A percentile compares a stretch with the other conserved stretches of the same genome.
Conservation (phyloP, 2,113 vertebrate genomes). For the Dromas ardeola region DNA sequence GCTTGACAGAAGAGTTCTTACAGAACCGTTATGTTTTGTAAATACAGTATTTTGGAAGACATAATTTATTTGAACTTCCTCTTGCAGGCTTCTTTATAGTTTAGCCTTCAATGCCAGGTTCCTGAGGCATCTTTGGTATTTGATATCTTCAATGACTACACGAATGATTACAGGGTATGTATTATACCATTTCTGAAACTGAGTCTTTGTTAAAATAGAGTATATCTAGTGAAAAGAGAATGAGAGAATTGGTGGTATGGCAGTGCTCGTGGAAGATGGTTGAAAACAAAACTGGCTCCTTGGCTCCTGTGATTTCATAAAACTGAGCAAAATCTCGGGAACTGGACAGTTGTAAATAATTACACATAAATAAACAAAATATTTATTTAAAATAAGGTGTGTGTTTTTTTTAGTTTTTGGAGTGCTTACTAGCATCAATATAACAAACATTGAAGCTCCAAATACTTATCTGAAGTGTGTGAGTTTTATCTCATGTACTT, state of each 20-base stretch:
- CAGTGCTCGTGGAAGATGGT: not conserved
- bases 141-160: conserved; percentile 97
- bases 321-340: not conserved
- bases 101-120: conserved; percentile 97
- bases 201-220: not conserved
- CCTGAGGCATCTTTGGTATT: conserved; percentile 93
- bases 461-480: not conserved
- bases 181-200: not conserved
- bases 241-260: not conserved
- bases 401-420: not conserved
- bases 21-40: not conserved
- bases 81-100: conserved; percentile 94
- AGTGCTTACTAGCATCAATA: not conserved
- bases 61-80: conserved; percentile 11
- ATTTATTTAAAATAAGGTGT: not conserved
- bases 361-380: not conserved
- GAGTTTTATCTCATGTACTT: not conserved
- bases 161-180: conserved; percentile 98
- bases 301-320: not conserved
- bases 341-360: not conserved
- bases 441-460: not conserved
- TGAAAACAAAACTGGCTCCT: not conserved
- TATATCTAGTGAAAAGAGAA: not conserved
- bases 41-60: not conserved
- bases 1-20: not conserved